These are phyloP conservation scores for Lontra canadensis DNA, from an alignment of 2,113 vertebrate species.

Conservation along the genomic window DNA sequence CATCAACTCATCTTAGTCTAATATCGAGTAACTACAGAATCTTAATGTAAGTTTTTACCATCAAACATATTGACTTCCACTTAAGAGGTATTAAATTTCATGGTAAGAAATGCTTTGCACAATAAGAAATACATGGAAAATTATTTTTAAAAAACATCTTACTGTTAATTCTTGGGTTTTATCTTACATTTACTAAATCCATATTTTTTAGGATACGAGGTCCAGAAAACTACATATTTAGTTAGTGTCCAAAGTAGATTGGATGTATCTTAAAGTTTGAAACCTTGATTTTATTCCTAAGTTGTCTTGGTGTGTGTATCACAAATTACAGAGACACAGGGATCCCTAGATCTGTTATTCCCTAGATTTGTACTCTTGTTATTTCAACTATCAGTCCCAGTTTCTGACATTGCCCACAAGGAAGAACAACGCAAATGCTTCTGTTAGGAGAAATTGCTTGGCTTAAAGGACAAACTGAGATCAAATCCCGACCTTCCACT, in stretches of 20 bases:
- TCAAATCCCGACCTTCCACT: not conserved
- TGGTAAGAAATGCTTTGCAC: not conserved
- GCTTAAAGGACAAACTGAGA: not conserved
- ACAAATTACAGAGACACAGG: not conserved
- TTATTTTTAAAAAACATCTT: not conserved
- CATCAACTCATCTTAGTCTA: not conserved
- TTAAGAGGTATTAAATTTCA: not conserved
- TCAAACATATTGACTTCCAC: not conserved
- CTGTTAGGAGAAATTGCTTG: not conserved
- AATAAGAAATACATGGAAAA: not conserved
- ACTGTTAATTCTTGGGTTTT: not conserved
- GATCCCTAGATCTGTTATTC: not conserved
- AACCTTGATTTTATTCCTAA: not conserved
- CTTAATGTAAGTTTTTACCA: not conserved
- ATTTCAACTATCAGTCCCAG: not conserved
- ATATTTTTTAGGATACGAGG: not conserved
- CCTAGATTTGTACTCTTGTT: not conserved
- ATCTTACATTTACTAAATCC: not conserved
- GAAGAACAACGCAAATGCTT: not conserved
- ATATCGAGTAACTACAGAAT: not conserved
- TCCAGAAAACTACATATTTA: not conserved
- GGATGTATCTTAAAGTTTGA: not conserved
- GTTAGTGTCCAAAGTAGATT: not conserved
- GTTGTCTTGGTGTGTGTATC: not conserved
- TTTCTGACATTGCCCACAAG: not conserved